phyloP scores from a whole-genome alignment of 2,797 vertebrate species.

The Siniperca undulata region DNA sequence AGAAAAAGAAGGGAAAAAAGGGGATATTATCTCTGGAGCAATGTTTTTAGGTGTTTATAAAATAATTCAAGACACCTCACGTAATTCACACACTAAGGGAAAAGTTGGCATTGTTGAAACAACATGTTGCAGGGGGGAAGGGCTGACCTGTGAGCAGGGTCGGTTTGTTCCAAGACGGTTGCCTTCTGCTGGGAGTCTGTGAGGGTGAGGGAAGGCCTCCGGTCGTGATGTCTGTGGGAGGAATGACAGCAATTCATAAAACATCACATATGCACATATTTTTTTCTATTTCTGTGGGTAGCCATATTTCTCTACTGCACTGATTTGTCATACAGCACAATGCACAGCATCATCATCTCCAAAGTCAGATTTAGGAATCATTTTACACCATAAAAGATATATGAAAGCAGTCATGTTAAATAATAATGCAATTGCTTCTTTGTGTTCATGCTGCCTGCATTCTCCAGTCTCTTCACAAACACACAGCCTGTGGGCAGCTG shows the following conservation, averaged over 20 bases:
- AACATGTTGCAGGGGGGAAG: slow-evolving; percentile 1
- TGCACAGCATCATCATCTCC: background rate
- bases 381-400: background rate
- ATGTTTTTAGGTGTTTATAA: background rate
- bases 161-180: slow-evolving; percentile 84
- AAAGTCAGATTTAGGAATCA: slow-evolving; percentile 13
- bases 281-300: background rate
- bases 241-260: slow-evolving; percentile 60
- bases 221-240: slow-evolving; percentile 84
- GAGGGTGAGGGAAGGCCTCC: slow-evolving; percentile 88
- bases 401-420: slow-evolving; percentile 15
- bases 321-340: background rate
- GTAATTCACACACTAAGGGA: background rate
- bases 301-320: background rate
- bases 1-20: background rate
- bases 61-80: background rate
- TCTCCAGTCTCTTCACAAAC: slow-evolving; percentile 31
- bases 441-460: slow-evolving; percentile 19
- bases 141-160: slow-evolving; percentile 88
- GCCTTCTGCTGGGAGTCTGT: slow-evolving; percentile 84
- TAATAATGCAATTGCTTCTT: slow-evolving; percentile 17
- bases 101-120: slow-evolving; percentile 11
- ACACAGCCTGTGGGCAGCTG: slow-evolving; percentile 52
- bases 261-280: background rate
- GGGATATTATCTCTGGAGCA: background rate